Evolutionary conservation across 2,797 vertebrate genomes (phyloP).

Genomic region (Sardinella longiceps): DNA sequence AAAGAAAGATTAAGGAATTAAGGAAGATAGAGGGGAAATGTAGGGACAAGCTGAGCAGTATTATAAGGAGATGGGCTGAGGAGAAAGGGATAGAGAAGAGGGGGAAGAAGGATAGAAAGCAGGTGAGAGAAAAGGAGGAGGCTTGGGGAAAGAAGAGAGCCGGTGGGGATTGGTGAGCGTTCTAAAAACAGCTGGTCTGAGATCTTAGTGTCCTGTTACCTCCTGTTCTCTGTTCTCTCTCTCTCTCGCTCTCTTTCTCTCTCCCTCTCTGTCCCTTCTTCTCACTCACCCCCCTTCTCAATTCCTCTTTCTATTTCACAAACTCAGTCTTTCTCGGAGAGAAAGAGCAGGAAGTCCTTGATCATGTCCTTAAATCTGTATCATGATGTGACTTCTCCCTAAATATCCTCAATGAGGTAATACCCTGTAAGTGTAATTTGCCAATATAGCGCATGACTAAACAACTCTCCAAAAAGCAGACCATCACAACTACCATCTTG

Average conservation of each 20-base stretch:
- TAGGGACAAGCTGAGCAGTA: background rate
- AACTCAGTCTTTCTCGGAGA: background rate
- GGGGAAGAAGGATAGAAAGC: background rate
- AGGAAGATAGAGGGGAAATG: background rate
- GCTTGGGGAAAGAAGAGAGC: conserved; percentile 31
- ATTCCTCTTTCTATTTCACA: conserved; percentile 23
- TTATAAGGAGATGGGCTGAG: background rate
- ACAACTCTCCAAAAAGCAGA: background rate
- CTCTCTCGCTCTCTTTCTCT: background rate
- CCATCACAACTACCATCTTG: background rate
- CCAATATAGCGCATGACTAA: background rate
- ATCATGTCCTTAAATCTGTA: background rate
- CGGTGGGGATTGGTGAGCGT: conserved; percentile 43
- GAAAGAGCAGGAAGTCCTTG: conserved; percentile 42
- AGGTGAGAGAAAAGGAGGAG: conserved; percentile 4
- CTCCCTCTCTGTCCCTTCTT: conserved; percentile 4
- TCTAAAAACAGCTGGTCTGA: conserved; percentile 57
- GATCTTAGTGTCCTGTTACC: conserved; percentile 43
- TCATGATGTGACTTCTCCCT: background rate
- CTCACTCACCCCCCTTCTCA: background rate
- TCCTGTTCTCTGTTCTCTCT: background rate
- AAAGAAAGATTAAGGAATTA: background rate
- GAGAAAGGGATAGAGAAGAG: conserved; percentile 4
- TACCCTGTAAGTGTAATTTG: background rate
- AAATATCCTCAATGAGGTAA: background rate